Percentiles rank a stretch among this genome's conserved stretches.
Conservation (phyloP, 2,113 vertebrate species). For the Theristicus caerulescens region DNA sequence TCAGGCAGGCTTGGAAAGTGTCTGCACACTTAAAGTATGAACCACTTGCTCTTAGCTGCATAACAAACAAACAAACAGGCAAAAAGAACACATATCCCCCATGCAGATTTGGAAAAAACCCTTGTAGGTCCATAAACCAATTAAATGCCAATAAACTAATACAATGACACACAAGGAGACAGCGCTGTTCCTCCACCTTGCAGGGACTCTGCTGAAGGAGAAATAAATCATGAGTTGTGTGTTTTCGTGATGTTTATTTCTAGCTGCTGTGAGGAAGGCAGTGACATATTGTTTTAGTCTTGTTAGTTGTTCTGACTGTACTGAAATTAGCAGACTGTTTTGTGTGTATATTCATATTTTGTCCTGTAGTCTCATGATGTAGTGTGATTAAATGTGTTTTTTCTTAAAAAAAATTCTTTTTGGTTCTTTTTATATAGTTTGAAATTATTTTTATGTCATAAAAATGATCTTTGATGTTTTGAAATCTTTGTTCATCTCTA, state of each 20-base stretch:
- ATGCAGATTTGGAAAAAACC: background rate
- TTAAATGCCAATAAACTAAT: background rate
- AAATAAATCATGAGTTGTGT: background rate
- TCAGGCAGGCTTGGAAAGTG: background rate
- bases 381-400: background rate
- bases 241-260: background rate
- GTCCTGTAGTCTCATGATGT: background rate
- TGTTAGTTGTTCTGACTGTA: background rate
- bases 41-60: background rate
- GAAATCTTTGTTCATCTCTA: background rate
- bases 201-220: background rate
- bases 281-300: background rate
- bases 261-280: background rate
- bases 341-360: background rate
- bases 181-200: background rate
- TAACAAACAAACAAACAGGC: background rate
- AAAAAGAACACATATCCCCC: background rate
- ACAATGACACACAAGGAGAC: background rate
- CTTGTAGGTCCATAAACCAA: background rate
- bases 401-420: background rate
- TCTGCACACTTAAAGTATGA: background rate
- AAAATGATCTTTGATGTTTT: background rate
- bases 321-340: background rate
- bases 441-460: background rate
- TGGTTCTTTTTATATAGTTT: background rate